phyloP scores from a whole-genome alignment of 2,797 vertebrate species.

The Clangula hyemalis region DNA sequence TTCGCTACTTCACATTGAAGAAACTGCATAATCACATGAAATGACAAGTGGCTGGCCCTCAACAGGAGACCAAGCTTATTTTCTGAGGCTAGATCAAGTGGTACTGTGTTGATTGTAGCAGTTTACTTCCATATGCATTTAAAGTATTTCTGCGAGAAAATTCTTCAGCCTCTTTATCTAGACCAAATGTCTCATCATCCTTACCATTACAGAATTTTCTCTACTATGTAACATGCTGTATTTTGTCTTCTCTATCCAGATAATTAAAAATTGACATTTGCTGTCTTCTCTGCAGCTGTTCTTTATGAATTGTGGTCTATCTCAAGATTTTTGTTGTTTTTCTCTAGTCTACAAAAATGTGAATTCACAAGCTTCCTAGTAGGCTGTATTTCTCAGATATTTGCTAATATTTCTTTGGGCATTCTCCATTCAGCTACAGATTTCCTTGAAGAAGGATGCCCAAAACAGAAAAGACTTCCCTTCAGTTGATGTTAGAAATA shows the following conservation, averaged over 20 bases:
- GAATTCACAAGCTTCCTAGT: neutral
- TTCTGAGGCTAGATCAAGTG: neutral
- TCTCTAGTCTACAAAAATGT: neutral
- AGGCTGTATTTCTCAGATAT: neutral
- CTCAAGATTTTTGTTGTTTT: neutral
- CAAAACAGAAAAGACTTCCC: neutral
- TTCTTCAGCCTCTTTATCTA: neutral
- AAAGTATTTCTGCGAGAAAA: neutral
- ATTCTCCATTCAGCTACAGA: neutral
- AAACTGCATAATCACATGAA: neutral
- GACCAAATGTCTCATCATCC: neutral
- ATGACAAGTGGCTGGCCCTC: neutral
- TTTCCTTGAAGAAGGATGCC: neutral
- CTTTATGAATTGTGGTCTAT: neutral
- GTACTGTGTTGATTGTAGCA: neutral
- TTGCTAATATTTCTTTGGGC: neutral
- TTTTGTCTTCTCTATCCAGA: neutral
- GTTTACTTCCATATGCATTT: neutral
- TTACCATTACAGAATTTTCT: neutral
- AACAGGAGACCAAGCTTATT: neutral
- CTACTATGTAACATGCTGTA: neutral
- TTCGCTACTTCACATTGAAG: neutral
- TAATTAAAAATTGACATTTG: neutral
- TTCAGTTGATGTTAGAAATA: neutral
- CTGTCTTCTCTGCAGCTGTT: neutral